These are phyloP conservation scores for Heteropelma amictum DNA, from an alignment of 2,888 invertebrate genomes.

Conservation along the genomic window DNA sequence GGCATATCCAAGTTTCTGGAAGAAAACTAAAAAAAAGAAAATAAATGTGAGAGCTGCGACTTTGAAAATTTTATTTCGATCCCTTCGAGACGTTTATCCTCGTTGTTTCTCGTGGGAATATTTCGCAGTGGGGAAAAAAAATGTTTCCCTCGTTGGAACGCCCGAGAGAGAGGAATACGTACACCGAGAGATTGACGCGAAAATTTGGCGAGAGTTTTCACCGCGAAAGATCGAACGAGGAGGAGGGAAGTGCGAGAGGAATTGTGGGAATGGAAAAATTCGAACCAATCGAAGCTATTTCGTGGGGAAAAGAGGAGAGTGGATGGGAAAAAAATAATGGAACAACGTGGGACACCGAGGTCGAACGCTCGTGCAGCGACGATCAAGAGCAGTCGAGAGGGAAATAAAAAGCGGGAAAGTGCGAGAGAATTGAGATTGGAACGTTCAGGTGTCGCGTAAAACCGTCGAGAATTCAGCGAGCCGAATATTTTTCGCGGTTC, in stretches of 20 bases:
- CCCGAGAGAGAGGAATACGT: too few species aligned
- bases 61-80: too few species aligned
- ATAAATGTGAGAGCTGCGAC: too few species aligned
- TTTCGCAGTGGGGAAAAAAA: too few species aligned
- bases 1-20: neutral
- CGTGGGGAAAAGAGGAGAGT: neutral
- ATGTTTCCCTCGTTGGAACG: too few species aligned
- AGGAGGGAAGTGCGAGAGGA: neutral
- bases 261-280: constrained; percentile 10
- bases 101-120: too few species aligned
- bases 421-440: constrained; percentile 47
- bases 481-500: constrained; percentile 70
- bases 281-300: constrained; percentile 1
- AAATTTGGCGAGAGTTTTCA: constrained; percentile 1
- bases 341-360: neutral
- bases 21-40: neutral
- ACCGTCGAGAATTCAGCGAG: constrained; percentile 61
- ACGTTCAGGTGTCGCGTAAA: constrained; percentile 65
- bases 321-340: neutral
- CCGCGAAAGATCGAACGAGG: neutral
- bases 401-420: constrained; percentile 13
- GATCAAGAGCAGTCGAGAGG: neutral
- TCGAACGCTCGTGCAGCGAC: neutral
- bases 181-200: constrained; percentile 3
- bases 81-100: too few species aligned